phyloP scores from a whole-genome alignment of 2,113 vertebrate genomes.

The Chloropsis cyanopogon region DNA sequence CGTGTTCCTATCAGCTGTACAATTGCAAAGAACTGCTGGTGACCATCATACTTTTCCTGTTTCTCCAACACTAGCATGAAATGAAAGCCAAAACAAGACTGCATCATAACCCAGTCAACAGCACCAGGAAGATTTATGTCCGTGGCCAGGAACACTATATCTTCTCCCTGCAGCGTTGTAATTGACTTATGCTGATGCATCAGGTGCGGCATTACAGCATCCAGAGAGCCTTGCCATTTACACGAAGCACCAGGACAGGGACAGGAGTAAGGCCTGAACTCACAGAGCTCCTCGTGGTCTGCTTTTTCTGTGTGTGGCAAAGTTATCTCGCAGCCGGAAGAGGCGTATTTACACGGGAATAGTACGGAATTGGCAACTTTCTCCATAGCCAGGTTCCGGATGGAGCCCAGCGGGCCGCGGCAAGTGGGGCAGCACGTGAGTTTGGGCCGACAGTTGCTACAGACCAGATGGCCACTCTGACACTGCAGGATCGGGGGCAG shows the following conservation, averaged over 20 bases:
- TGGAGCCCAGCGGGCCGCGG: slow-evolving; percentile 94
- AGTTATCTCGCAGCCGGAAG: slow-evolving; percentile 96
- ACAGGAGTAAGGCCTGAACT: slow-evolving; percentile 97
- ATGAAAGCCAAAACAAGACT: slow-evolving; percentile 98
- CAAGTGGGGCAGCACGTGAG: slow-evolving; percentile 98
- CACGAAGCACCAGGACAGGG: slow-evolving; percentile 96
- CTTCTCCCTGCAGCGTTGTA: slow-evolving; percentile 98
- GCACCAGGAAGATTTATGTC: slow-evolving; percentile 99
- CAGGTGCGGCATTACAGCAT: slow-evolving; percentile 98
- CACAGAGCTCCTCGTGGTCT: slow-evolving; percentile 97
- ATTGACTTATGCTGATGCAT: slow-evolving; percentile 99
- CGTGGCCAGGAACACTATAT: slow-evolving; percentile 97
- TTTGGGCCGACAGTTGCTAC: slow-evolving; percentile 98
- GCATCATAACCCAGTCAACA: slow-evolving; percentile 99
- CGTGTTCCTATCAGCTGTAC: slow-evolving; percentile 98
- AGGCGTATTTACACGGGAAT: slow-evolving; percentile 97
- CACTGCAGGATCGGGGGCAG: slow-evolving; percentile 98
- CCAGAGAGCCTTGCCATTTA: slow-evolving; percentile 98
- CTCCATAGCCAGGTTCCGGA: slow-evolving; percentile 99
- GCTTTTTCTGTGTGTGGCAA: slow-evolving; percentile 98
- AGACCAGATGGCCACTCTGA: slow-evolving; percentile 97
- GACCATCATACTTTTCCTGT: slow-evolving; percentile 98
- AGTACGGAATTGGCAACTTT: slow-evolving; percentile 99
- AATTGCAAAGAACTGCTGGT: slow-evolving; percentile 99
- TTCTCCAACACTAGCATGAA: slow-evolving; percentile 99